These are phyloP conservation scores for Mobula birostris DNA, from an alignment of 2,113 vertebrate species.

Conservation along the genomic window DNA sequence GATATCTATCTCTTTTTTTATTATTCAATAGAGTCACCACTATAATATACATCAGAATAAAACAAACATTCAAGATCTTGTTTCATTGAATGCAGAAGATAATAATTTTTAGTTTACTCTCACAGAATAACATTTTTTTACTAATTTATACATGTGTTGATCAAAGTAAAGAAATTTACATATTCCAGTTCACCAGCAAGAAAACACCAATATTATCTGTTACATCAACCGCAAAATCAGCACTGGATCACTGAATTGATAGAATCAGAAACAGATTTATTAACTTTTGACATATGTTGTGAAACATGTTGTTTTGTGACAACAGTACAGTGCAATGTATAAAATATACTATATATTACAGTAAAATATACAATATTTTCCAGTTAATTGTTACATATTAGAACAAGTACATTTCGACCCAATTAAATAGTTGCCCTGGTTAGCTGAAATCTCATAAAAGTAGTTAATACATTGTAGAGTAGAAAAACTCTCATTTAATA, in stretches of 20 bases:
- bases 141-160: neutral
- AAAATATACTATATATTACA: too few relatives aligned
- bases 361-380: too few relatives aligned
- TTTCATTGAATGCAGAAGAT: neutral
- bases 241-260: neutral
- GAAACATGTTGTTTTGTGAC: too few relatives aligned
- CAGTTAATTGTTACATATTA: too few relatives aligned
- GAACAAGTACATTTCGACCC: too few relatives aligned
- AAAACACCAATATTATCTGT: neutral
- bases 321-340: too few relatives aligned
- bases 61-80: neutral
- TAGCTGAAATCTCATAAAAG: too few relatives aligned
- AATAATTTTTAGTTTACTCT: neutral
- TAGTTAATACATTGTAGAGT: too few relatives aligned
- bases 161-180: neutral
- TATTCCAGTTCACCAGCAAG: neutral
- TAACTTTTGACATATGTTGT: neutral
- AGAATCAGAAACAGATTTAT: too few relatives aligned
- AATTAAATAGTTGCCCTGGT: too few relatives aligned
- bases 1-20: neutral
- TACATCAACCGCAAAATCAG: neutral
- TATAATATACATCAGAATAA: neutral
- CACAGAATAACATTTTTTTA: neutral
- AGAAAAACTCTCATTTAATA: too few relatives aligned
- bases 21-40: neutral